phyloP scores from a whole-genome alignment of 2,888 invertebrate genomes.

The Pachycephus smyrnensis region DNA sequence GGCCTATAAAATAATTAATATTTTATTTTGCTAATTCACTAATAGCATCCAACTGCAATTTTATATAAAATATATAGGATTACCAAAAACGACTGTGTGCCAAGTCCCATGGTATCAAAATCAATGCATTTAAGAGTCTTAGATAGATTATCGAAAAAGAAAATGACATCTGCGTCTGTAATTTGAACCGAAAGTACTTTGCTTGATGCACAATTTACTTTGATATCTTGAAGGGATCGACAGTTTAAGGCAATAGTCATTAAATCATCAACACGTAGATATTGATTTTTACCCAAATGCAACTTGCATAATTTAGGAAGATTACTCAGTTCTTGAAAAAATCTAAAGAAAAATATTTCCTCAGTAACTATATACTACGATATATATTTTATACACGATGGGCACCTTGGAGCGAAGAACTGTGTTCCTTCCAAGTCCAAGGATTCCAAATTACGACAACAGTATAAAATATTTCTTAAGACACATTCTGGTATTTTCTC shows the following conservation, averaged over 20 bases:
- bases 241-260: slow-evolving; percentile 20
- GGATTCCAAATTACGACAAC: slow-evolving; percentile 15
- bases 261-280: slow-evolving; percentile 10
- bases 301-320: slow-evolving; percentile 12
- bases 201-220: slow-evolving; percentile 1
- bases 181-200: neutral
- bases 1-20: slow-evolving; percentile 18
- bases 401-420: slow-evolving; percentile 13
- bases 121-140: slow-evolving; percentile 10
- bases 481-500: slow-evolving; percentile 18
- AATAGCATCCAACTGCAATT: neutral
- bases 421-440: slow-evolving; percentile 18
- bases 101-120: slow-evolving; percentile 20
- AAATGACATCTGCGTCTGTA: slow-evolving; percentile 15
- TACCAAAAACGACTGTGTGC: slow-evolving; percentile 12
- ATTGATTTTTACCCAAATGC: slow-evolving; percentile 14
- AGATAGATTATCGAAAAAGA: slow-evolving; percentile 17
- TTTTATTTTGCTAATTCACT: neutral
- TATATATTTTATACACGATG: neutral
- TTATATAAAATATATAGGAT: neutral
- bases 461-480: slow-evolving; percentile 18
- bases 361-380: neutral
- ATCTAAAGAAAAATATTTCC: slow-evolving; percentile 8
- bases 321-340: slow-evolving; percentile 18
- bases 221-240: slow-evolving; percentile 15